Percentiles rank a stretch among this genome's conserved stretches.
Evolutionary conservation across 2,113 vertebrate genomes (phyloP).

Genomic region (Anolis sagrei): DNA sequence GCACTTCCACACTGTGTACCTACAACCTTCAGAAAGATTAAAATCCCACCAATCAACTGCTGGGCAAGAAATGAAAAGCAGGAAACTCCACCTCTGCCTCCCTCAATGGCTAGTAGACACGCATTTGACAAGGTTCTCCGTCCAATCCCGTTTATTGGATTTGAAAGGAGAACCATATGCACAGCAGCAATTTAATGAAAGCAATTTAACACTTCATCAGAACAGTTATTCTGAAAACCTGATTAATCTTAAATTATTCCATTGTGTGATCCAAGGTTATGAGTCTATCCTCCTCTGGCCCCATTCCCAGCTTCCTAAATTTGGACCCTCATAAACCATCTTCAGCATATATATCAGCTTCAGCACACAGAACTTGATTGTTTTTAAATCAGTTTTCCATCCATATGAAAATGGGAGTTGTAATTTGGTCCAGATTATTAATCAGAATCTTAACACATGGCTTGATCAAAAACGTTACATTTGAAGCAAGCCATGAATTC

Average conservation of each 20-base stretch:
- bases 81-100: not conserved
- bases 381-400: not conserved
- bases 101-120: not conserved
- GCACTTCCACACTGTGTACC: not conserved
- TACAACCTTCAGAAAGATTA: not conserved
- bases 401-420: not conserved
- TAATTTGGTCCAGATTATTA: not conserved
- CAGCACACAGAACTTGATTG: not conserved
- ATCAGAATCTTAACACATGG: not conserved
- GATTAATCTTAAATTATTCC: not conserved
- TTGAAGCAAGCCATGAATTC: not conserved
- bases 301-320: not conserved
- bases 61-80: not conserved
- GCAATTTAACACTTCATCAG: not conserved
- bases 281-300: not conserved
- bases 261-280: not conserved
- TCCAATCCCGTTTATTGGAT: not conserved
- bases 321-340: not conserved
- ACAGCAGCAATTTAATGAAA: not conserved
- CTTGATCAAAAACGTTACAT: not conserved
- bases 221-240: not conserved
- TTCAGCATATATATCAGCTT: not conserved
- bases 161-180: not conserved
- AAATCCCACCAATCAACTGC: not conserved
- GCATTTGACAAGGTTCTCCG: too few species aligned